A percentile compares a stretch with the other conserved stretches of the same genome.
Evolutionary conservation across 2,113 vertebrate species (phyloP).

Genomic region (Amazona vittata): DNA sequence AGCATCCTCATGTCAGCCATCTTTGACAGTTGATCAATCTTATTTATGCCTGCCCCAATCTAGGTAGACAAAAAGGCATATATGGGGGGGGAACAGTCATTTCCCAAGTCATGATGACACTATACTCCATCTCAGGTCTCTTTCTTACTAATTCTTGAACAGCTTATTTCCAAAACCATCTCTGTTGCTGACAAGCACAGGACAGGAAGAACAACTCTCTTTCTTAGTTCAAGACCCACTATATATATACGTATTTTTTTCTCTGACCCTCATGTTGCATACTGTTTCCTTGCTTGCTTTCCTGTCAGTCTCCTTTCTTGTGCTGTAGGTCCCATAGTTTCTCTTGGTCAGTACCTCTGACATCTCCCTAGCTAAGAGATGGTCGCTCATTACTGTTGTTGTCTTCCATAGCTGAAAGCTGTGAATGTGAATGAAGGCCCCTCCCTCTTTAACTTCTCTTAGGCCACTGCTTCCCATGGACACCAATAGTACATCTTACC

Average conservation of each 20-base stretch:
- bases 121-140: not conserved
- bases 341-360: not conserved
- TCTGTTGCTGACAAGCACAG: not conserved
- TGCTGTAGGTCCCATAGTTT: not conserved
- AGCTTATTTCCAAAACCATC: not conserved
- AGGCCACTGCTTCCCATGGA: not conserved
- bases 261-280: not conserved
- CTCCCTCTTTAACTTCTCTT: not conserved
- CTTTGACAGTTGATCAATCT: not conserved
- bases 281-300: not conserved
- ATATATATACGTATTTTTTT: rapidly evolving
- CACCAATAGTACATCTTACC: not conserved
- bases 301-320: not conserved
- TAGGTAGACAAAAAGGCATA: not conserved
- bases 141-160: not conserved
- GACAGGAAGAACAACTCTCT: not conserved
- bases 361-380: not conserved
- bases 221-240: not conserved
- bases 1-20: not conserved
- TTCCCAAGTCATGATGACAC: not conserved
- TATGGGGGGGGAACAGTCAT: not conserved
- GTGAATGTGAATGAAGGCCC: not conserved
- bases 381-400: not conserved
- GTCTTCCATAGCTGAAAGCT: not conserved
- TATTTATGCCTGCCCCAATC: not conserved